Evolutionary conservation across 2,113 vertebrate species (phyloP), one percentile per base, ranked within the genome.

Genomic region (Pangasianodon hypophthalmus): DNA sequence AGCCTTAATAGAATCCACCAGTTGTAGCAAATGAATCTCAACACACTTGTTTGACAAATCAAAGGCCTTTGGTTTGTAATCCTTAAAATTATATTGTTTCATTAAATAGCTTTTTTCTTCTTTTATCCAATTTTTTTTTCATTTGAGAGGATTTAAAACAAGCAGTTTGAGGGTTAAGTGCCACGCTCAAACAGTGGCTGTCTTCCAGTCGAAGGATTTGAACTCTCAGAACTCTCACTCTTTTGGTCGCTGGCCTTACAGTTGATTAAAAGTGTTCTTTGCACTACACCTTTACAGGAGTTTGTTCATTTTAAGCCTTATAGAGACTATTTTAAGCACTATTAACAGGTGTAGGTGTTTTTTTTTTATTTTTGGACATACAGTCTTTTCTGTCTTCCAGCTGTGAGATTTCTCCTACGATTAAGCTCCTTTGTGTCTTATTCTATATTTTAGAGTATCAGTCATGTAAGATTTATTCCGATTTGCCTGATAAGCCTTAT

Each of bases 371-470:
- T 58, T 6, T 52, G 44, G 86, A 46, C 64, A 29, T 37, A 0
- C 24, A 46, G 83, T 46, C 46, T 48, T n/a, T 50, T 64, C n/a
- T n/a, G 87, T 88, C 79, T 83, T 88, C 48, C 62, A 80, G 41
- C 41, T 80, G 1, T 80, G 37, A 48, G 4, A 62, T 56, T 52
- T 64, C 16, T 58, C 37, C 54, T 37, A 19, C 44, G 0, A 14
- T 26, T 52, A 37, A 67, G 64, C 26, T 24, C 7, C 14, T 41
- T 6, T 48, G 56, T 62, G 44, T 82, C 21, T 29, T 60, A 46
- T 48, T 64, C 73, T 77, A 37, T 16, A 75, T 48, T 58, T 56
- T 44, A 56, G 7, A 29, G 48, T 7, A 26, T 29, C 9, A n/a
- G 60, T 14, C 6, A 29, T 83, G 3, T 37, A 41, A 83, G 48